A percentile compares a stretch with the other conserved stretches of the same genome.
Evolutionary conservation across 2,113 vertebrate genomes (phyloP).

Genomic region (Thalassoma bifasciatum): DNA sequence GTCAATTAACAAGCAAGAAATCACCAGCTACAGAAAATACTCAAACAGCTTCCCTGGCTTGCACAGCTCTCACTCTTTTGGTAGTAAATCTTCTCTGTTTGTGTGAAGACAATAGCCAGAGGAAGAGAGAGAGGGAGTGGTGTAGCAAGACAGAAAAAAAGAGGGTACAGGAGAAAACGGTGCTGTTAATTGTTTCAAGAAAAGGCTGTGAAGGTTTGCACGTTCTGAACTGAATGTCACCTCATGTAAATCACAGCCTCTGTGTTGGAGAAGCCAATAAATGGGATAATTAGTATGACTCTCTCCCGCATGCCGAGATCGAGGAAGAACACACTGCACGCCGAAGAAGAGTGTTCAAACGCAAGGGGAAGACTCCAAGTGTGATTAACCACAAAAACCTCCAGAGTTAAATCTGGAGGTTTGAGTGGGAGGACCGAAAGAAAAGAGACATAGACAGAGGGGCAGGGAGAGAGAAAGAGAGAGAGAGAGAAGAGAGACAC

Average conservation of each 20-base stretch:
- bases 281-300: constrained; percentile 74
- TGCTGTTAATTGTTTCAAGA: constrained; percentile 77
- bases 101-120: constrained; percentile 78
- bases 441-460: constrained; percentile 63
- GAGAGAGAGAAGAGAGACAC: constrained; percentile 29
- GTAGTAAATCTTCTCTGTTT: constrained; percentile 66
- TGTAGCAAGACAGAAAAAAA: constrained; percentile 21
- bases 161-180: constrained; percentile 52
- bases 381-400: constrained; percentile 74
- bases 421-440: constrained; percentile 78
- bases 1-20: constrained; percentile 56
- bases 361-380: constrained; percentile 62
- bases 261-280: constrained; percentile 74
- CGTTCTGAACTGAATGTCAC: constrained; percentile 80
- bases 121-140: constrained; percentile 66
- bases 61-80: constrained; percentile 57
- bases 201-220: constrained; percentile 75
- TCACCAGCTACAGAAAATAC: constrained; percentile 35
- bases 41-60: constrained; percentile 45
- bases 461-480: constrained; percentile 51
- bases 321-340: constrained; percentile 46
- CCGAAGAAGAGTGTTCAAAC: constrained; percentile 67
- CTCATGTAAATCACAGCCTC: constrained; percentile 77
- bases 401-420: constrained; percentile 75
- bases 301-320: constrained; percentile 47